A percentile compares a stretch with the other conserved stretches of the same genome.
phyloP scores from a whole-genome alignment of 2,797 vertebrate genomes.

The Cynopterus sphinx region DNA sequence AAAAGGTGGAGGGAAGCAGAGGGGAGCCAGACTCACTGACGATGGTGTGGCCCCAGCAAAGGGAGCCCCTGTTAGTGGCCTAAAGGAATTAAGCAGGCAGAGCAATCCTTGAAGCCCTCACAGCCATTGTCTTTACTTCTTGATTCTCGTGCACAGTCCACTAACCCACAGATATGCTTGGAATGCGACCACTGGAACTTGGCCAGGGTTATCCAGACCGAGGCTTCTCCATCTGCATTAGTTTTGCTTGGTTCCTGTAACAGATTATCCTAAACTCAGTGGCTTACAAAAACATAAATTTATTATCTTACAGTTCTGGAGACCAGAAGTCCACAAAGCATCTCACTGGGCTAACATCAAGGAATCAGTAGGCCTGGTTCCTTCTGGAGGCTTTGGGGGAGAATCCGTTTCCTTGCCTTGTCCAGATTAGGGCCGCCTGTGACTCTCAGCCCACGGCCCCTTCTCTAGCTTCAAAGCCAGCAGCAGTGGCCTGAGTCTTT shows the following conservation, averaged over 20 bases:
- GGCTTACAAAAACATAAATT: neutral
- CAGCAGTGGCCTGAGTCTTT: neutral
- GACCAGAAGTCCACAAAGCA: neutral
- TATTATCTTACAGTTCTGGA: neutral
- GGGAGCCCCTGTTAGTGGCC: neutral
- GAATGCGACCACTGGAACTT: no score
- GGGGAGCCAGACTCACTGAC: conserved; percentile 23
- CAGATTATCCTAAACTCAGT: neutral
- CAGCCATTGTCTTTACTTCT: neutral
- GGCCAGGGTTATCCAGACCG: no score
- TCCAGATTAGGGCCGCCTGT: neutral
- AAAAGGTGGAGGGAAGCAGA: conserved; percentile 60
- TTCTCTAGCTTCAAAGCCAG: neutral
- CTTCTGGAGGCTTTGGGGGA: neutral
- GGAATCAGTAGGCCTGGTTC: no score
- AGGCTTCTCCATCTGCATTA: neutral
- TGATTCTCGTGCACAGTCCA: neutral
- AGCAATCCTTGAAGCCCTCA: neutral
- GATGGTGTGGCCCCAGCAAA: conserved; percentile 61
- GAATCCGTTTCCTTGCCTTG: neutral
- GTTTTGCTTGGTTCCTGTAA: neutral
- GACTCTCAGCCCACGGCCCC: no score
- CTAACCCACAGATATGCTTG: neutral
- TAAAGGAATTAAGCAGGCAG: neutral
- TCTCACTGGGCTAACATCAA: neutral